Conservation (phyloP, 2,113 vertebrate genomes). For the pig (Sus scrofa) region T2T-Sscrofa CM000826.6:47512001-47512500, state of each 20-base stretch:
- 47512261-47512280: neutral
- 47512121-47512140: neutral
- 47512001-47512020: neutral
- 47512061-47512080: neutral
- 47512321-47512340: neutral
- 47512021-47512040: neutral
- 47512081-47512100: neutral
- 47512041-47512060: neutral
- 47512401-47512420: slow-evolving; percentile 21
- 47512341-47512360: neutral
- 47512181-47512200: neutral
- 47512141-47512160: neutral
- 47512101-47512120: neutral
- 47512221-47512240: neutral
- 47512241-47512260: neutral
- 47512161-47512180: neutral
- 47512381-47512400: neutral
- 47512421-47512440: slow-evolving; percentile 46
- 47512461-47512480: slow-evolving; percentile 26
- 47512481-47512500: neutral
- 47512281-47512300: neutral
- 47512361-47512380: neutral
- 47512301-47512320: neutral
- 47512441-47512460: neutral
- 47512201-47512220: neutral